Conservation (phyloP, 2,888 invertebrate genomes). For the Dioctria linearis region DNA sequence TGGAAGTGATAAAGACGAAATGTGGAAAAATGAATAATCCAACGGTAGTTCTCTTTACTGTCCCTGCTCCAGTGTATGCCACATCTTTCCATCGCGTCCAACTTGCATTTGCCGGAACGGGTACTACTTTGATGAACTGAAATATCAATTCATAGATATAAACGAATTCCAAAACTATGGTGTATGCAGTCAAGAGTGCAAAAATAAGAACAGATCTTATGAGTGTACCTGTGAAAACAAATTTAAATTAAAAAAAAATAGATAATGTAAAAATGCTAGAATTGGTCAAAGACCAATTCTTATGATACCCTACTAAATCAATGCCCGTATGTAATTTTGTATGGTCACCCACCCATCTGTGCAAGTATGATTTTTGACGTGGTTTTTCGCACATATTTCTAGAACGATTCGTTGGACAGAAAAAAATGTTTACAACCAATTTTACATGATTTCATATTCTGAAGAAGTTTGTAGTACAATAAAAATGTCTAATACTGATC, state of each 20-base stretch:
- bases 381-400: too few species aligned
- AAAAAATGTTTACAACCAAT: too few species aligned
- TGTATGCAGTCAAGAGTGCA: conserved; percentile 80
- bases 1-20: conserved; percentile 75
- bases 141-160: conserved; percentile 72
- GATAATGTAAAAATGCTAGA: too few species aligned
- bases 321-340: too few species aligned
- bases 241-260: conserved; percentile 73
- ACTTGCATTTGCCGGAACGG: conserved; percentile 75
- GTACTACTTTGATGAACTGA: conserved; percentile 61
- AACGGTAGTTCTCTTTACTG: conserved; percentile 64
- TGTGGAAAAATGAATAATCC: conserved; percentile 65
- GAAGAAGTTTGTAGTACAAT: too few species aligned
- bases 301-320: too few species aligned
- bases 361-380: too few species aligned
- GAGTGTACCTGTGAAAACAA: conserved; percentile 76
- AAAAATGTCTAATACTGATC: too few species aligned
- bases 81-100: conserved; percentile 72
- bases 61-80: conserved; percentile 69
- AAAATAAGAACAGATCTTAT: conserved; percentile 75
- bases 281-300: too few species aligned
- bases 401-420: too few species aligned
- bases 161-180: conserved; percentile 78
- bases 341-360: too few species aligned
- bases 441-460: too few species aligned